Base-by-base conservation (phyloP, 2,113 vertebrate genomes). In the Ancistrus triradiatus region DNA sequence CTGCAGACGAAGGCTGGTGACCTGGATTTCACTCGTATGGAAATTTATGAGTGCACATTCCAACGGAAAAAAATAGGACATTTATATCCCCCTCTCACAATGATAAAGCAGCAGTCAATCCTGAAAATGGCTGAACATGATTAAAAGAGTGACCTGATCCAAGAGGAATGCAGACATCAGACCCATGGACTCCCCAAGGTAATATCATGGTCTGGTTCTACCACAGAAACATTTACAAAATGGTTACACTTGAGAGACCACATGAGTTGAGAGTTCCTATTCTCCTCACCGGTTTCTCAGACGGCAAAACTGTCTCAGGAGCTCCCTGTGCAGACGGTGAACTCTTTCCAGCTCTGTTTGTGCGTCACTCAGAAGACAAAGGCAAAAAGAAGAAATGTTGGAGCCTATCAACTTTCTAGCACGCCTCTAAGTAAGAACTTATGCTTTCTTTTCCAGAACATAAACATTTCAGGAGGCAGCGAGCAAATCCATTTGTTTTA, bases 111-210 rank as follows among this genome's bases (percentile, higher is more conserved):
- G 40, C 17, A 66, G 35, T 53, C 50, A 8, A 2, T 52, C 19
- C 51, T 51, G 55, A 62, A 38, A 46, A 64, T 68, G 18, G 33
- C 43, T 33, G 25, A 50, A 47, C 44, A 48, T 46, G 51, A 53
- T 59, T 70, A 62, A 18, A 33, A 25, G 13, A 43, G 24, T 58
- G 63, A 68, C 49, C 52, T 69, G 49, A 65, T 60, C 31, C 55
- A 48, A 31, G 47, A 60, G 21, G 60, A 69, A 69, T 69, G 61
- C 64, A 63, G 40, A 59, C 22, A 17, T 59, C 33, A 64, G 64
- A 68, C 58, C 33, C 19, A 55, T 33, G 24, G 61, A 58, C 65
- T 59, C 66, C 66, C 66, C 13, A 28, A 61, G 72, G 66, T 74
- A 50, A 59, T 38, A 21, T 55, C 44, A 22, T 52, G 43, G 43